Percentiles rank a stretch among this genome's conserved stretches.
Conservation (phyloP, 2,113 vertebrate genomes). For the Caretta caretta region DNA sequence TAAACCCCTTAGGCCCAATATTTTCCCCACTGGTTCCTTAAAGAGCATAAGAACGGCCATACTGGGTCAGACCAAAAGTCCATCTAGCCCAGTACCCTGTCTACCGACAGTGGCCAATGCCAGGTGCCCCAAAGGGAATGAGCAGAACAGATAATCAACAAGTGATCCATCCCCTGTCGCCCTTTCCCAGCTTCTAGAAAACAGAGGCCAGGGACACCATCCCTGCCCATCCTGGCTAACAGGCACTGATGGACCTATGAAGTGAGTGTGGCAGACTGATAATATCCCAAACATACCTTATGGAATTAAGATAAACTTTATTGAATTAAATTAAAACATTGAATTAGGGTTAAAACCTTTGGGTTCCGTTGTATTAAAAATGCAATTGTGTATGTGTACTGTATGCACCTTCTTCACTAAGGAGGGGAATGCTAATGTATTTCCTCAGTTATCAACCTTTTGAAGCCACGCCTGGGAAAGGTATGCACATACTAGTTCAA, state of each 20-base stretch:
- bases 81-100: no score
- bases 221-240: no score
- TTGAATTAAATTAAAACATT: not conserved
- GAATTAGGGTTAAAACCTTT: not conserved
- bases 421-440: not conserved
- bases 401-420: not conserved
- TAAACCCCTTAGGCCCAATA: constrained; percentile 3
- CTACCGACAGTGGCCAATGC: no score
- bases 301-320: not conserved
- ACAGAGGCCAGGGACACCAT: no score
- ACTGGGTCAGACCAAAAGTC: no score
- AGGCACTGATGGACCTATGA: not conserved
- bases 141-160: no score
- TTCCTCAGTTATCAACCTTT: not conserved
- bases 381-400: not conserved
- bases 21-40: constrained; percentile 22
- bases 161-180: no score
- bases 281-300: not conserved
- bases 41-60: not conserved
- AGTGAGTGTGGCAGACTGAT: not conserved
- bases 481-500: not conserved
- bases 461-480: not conserved
- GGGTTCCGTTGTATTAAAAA: not conserved
- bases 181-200: no score
- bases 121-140: no score